Evolutionary conservation across 2,888 invertebrate species (phyloP).

Genomic region (Rotaria socialis): DNA sequence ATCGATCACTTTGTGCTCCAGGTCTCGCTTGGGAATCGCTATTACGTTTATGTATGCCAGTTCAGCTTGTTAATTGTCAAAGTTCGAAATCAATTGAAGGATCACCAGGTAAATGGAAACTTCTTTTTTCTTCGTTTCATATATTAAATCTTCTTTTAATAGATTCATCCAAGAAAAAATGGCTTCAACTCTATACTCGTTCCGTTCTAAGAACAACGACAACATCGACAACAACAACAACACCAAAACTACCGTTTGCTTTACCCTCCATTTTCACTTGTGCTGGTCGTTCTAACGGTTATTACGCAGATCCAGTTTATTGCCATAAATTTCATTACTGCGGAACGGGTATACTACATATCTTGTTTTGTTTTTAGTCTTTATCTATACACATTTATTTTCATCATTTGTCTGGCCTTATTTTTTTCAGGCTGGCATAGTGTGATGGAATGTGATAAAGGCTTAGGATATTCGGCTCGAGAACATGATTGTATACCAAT

Average conservation of each 20-base stretch:
- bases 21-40: not conserved
- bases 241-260: not conserved
- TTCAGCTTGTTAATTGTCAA: not conserved
- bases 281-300: not conserved
- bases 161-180: not conserved
- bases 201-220: not conserved
- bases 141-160: too few species aligned
- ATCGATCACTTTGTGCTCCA: not conserved
- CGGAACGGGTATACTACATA: not conserved
- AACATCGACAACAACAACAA: not conserved
- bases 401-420: not conserved
- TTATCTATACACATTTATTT: too few species aligned
- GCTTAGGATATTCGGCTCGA: not conserved
- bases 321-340: conserved; percentile 2
- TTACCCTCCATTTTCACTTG: not conserved
- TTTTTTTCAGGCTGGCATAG: not conserved
- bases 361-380: too few species aligned
- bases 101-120: not conserved
- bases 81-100: not conserved
- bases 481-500: not conserved
- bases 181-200: not conserved
- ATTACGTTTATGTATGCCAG: not conserved
- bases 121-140: not conserved
- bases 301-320: not conserved
- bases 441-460: conserved; percentile 21